Conservation (phyloP, 1,140 invertebrate species). For the Apolygus lucorum region DNA sequence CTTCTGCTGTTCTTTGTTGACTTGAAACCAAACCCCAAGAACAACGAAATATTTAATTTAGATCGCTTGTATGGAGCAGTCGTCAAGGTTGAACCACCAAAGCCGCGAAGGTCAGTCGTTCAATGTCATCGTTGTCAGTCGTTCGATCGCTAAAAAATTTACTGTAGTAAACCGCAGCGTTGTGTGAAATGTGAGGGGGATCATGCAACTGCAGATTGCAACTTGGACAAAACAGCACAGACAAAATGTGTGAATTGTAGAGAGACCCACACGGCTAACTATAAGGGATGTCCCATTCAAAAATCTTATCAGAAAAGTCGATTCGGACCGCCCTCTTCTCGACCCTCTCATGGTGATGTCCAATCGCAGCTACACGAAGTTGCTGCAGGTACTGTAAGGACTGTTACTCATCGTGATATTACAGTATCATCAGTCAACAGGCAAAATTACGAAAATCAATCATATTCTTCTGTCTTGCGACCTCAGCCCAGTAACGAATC, state of each 20-base stretch:
- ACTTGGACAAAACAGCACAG: slow-evolving; percentile 33
- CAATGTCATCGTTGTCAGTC: slow-evolving; percentile 39
- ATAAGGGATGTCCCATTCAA: slow-evolving; percentile 34
- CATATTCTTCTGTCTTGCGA: background rate
- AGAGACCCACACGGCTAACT: slow-evolving; percentile 38
- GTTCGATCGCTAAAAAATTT: slow-evolving; percentile 38
- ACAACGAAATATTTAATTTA: slow-evolving; percentile 37
- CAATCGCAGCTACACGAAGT: background rate
- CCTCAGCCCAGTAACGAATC: background rate
- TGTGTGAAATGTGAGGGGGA: slow-evolving; percentile 39
- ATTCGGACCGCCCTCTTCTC: background rate
- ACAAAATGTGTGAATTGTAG: slow-evolving; percentile 37
- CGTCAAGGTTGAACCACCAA: slow-evolving; percentile 36
- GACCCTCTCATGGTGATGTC: background rate
- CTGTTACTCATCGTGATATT: background rate
- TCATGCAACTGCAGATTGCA: slow-evolving; percentile 39
- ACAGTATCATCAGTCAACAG: background rate
- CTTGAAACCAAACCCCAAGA: slow-evolving; percentile 36
- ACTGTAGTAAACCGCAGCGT: slow-evolving; percentile 33
- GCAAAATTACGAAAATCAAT: background rate
- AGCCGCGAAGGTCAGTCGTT: slow-evolving; percentile 31
- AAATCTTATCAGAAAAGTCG: background rate
- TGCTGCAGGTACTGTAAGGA: background rate
- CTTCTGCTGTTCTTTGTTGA: slow-evolving; percentile 38
- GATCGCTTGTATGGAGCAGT: slow-evolving; percentile 32